Base-by-base conservation (phyloP, 2,888 invertebrate species). In the Isotomurus palustris region DNA sequence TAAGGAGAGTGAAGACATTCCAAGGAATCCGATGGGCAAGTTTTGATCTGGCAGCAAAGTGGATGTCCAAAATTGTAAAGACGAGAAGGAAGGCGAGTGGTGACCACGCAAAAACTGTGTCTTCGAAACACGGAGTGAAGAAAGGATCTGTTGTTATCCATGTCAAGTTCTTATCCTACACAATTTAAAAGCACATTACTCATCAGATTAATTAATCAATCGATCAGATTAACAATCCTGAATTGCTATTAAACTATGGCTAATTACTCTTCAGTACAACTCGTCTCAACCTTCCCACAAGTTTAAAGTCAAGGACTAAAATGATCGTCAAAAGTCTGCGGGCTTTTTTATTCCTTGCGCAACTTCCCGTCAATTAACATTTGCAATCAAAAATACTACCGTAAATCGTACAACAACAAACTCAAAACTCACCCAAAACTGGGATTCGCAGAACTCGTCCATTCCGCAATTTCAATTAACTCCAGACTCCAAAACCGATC, bases 121-220 rank as follows among this genome's bases (percentile, higher is more conserved):
- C 86, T 77, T 94, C 87, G 76, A 96, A 94, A 76, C 96, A 97
- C 73, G 82, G 82, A 63, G 95, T 90, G 68, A 96, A 81, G 74
- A 90, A 86, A 35, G 93, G 96, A 75, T 85, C 50, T 8, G 47
- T 79, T 19, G 93, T 87, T 73, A 86, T 74, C 92, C 92, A 92
- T 56, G 90, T 84, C 71, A 84, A 73, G 68, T 83, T 81, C 64
- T 77, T 73, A 78, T 92, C 84, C 95, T 95, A 79, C 66, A 82
- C 81, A 41, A 22, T 22, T 14, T 17, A 32, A 10, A 14, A 32
- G 14, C 8, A 32, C 32, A 32, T n/a, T n/a, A n/a, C n/a, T n/a
- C n/a, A n/a, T n/a, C n/a, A n/a, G n/a, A n/a, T n/a, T n/a, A n/a
- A n/a, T n/a, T n/a, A n/a, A n/a, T n/a, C n/a, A n/a, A n/a, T n/a